These are phyloP conservation scores for Bothrops jararaca DNA, from an alignment of 2,113 vertebrate genomes.

Conservation along the genomic window DNA sequence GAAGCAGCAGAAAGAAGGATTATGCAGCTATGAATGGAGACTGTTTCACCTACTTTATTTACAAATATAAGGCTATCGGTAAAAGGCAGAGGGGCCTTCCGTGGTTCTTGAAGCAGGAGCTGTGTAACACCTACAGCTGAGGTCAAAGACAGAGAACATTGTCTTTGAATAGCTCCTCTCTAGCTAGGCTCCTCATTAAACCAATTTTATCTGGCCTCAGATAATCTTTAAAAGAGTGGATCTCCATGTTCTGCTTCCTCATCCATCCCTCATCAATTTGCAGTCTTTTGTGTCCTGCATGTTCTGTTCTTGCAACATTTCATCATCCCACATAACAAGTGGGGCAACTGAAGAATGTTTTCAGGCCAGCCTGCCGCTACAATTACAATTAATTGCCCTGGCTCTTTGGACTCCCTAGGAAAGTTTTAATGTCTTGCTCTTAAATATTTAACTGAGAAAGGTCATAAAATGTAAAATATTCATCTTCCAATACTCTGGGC, in stretches of 20 bases:
- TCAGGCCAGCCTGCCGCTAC: constrained; percentile 37
- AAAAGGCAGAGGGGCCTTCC: background rate
- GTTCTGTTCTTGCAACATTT: background rate
- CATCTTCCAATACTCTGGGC: constrained; percentile 42
- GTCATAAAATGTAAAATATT: constrained; percentile 65
- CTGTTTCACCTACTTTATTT: background rate
- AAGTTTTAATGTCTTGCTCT: constrained; percentile 34
- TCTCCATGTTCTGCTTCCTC: background rate
- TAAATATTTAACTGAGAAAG: constrained; percentile 64
- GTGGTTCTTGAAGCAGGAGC: background rate
- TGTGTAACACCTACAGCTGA: background rate
- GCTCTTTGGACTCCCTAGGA: constrained; percentile 47
- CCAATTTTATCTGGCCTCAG: background rate
- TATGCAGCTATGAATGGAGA: background rate
- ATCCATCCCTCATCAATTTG: background rate
- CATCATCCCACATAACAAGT: background rate
- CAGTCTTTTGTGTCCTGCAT: background rate
- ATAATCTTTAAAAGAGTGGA: background rate
- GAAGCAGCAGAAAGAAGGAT: background rate
- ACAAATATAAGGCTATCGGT: background rate
- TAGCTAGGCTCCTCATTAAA: constrained; percentile 2
- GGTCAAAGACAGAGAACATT: background rate
- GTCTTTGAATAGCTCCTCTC: background rate
- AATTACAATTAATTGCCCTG: constrained; percentile 61
- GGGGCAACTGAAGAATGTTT: constrained; percentile 34